phyloP scores from a whole-genome alignment of 37 sponge, comb jelly and placozoan species.

The Agelas oroides region DNA sequence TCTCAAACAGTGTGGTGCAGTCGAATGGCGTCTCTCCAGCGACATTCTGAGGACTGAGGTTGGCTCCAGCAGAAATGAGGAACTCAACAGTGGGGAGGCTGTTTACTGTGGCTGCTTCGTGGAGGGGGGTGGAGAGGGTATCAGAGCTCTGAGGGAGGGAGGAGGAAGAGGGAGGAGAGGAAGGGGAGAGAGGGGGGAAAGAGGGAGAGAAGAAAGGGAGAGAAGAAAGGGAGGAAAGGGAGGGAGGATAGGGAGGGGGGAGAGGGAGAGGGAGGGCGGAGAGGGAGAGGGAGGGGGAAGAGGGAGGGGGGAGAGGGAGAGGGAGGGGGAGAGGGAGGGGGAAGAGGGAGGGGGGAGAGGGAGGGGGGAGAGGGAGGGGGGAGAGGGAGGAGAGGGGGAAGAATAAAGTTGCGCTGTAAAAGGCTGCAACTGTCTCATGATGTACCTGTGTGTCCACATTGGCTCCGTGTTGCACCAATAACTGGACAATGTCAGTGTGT shows the following conservation, averaged over 20 bases:
- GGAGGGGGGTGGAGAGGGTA: conserved; percentile 61
- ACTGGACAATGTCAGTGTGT: conserved; percentile 40
- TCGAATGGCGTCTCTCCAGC: conserved; percentile 81
- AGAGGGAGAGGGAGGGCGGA: neutral
- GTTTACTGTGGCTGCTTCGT: conserved; percentile 61
- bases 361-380: neutral
- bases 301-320: neutral
- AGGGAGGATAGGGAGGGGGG: no score
- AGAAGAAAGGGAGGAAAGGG: no score
- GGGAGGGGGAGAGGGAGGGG: neutral
- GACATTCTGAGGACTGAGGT: conserved; percentile 16
- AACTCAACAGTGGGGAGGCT: conserved; percentile 29
- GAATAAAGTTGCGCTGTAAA: neutral
- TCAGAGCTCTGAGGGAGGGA: conserved; percentile 40
- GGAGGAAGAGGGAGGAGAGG: neutral
- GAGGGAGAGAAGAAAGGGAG: neutral
- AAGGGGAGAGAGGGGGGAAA: neutral
- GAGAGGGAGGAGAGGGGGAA: neutral
- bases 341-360: neutral
- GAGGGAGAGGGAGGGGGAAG: neutral
- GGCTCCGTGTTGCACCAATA: conserved; percentile 59
- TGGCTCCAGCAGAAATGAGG: conserved; percentile 49
- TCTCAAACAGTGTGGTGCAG: conserved; percentile 48
- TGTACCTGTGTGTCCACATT: conserved; percentile 61
- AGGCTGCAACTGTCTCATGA: neutral